Conservation (phyloP, 2,888 invertebrate species). For the Patella depressa region DNA sequence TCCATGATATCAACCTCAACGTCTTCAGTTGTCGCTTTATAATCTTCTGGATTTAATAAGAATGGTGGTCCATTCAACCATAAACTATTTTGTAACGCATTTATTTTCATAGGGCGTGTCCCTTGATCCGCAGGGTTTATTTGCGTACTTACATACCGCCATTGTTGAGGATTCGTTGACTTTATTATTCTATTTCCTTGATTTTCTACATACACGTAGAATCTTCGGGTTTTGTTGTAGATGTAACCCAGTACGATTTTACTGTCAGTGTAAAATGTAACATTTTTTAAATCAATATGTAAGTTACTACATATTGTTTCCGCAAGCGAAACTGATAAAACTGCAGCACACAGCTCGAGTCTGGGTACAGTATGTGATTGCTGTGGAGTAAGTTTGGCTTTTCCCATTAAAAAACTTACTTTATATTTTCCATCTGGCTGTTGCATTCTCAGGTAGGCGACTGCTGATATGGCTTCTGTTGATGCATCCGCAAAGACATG, state of each 20-base stretch:
- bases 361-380: conserved; percentile 19
- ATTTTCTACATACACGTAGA: conserved; percentile 22
- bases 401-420: conserved; percentile 11
- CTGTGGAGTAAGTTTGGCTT: conserved; percentile 20
- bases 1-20: neutral
- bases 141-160: conserved; percentile 15
- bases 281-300: neutral
- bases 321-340: conserved; percentile 16
- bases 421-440: neutral
- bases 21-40: neutral
- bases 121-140: conserved; percentile 14
- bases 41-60: neutral
- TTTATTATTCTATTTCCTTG: neutral
- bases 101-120: neutral
- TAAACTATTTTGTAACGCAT: neutral
- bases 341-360: conserved; percentile 28
- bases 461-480: neutral
- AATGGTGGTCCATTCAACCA: neutral
- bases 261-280: conserved; percentile 22
- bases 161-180: conserved; percentile 14
- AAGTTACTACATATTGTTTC: neutral
- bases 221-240: conserved; percentile 13
- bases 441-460: conserved; percentile 5
- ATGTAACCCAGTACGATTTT: conserved; percentile 19
- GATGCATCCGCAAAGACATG: neutral